Evolutionary conservation across 30 jellyfish, hydroid and myxozoan species (phyloP).

Genomic region (Phacellophora camtschatica): DNA sequence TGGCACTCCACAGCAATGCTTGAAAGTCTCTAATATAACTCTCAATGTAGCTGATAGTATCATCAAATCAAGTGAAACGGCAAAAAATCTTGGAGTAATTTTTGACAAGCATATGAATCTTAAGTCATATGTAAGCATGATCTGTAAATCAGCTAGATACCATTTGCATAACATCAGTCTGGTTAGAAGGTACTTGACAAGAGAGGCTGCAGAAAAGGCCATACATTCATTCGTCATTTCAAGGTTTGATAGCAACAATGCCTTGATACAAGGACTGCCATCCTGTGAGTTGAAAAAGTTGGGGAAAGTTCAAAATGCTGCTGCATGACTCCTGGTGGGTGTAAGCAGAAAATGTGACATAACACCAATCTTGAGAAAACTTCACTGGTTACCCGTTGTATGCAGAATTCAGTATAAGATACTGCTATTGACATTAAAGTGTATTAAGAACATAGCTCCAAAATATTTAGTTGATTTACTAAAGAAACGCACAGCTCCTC

Average conservation of each 20-base stretch:
- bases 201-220: slow-evolving; percentile 34
- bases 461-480: too few species aligned
- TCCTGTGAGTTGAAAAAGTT: too few species aligned
- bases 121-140: slow-evolving; percentile 45
- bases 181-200: slow-evolving; percentile 54
- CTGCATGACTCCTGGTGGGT: too few species aligned
- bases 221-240: slow-evolving; percentile 28
- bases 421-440: too few species aligned
- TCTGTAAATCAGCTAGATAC: slow-evolving; percentile 62
- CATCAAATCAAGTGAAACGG: slow-evolving; percentile 49
- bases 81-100: slow-evolving; percentile 52
- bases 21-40: slow-evolving; percentile 29
- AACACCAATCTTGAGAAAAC: too few species aligned
- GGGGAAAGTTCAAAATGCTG: slow-evolving; percentile 1
- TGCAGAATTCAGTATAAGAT: too few species aligned
- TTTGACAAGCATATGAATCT: slow-evolving; percentile 54
- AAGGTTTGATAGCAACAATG: slow-evolving; percentile 39
- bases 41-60: slow-evolving; percentile 33
- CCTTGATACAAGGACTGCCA: slow-evolving; percentile 52
- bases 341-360: too few species aligned
- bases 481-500: too few species aligned
- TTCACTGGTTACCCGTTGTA: too few species aligned
- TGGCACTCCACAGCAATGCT: slow-evolving; percentile 36
- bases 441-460: too few species aligned
- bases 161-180: too few species aligned